These are phyloP conservation scores for Poeciliopsis gracilis DNA, from an alignment of 2,797 vertebrate genomes.

Conservation along the genomic window DNA sequence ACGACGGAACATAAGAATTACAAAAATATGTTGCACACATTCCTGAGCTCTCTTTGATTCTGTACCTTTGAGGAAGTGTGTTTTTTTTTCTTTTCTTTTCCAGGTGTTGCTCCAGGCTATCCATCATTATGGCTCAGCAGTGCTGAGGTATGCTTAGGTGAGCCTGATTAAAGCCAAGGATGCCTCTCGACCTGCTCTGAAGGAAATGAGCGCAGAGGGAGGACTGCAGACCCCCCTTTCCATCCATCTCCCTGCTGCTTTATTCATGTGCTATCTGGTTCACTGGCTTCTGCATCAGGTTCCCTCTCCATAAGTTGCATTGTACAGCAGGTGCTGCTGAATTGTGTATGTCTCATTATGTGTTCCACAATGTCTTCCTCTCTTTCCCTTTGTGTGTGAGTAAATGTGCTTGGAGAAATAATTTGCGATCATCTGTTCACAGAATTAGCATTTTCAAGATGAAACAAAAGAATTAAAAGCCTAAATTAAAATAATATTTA, in stretches of 20 bases:
- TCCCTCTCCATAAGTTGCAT: conserved; percentile 64
- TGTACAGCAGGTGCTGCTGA: conserved; percentile 62
- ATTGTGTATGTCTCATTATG: conserved; percentile 59
- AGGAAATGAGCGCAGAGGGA: conserved; percentile 41
- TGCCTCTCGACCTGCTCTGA: conserved; percentile 50
- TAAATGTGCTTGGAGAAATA: conserved; percentile 43
- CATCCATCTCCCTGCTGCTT: conserved; percentile 73
- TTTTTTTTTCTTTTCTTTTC: conserved; percentile 59
- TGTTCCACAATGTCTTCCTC: conserved; percentile 43
- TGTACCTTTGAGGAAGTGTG: neutral
- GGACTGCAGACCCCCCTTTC: conserved; percentile 39
- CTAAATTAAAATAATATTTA: neutral
- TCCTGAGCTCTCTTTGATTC: neutral
- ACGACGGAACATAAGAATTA: conserved; percentile 35
- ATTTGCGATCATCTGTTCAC: conserved; percentile 21
- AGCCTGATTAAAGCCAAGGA: conserved; percentile 63
- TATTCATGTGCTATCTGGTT: conserved; percentile 74
- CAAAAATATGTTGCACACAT: conserved; percentile 11
- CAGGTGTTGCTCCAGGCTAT: conserved; percentile 69
- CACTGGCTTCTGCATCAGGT: conserved; percentile 60
- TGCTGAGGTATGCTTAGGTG: conserved; percentile 53
- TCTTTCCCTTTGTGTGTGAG: conserved; percentile 36
- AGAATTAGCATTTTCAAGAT: conserved; percentile 26
- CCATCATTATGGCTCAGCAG: conserved; percentile 51
- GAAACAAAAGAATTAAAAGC: conserved; percentile 22